Conservation (phyloP, 2,113 vertebrate species). For the Cavia porcellus region DNA sequence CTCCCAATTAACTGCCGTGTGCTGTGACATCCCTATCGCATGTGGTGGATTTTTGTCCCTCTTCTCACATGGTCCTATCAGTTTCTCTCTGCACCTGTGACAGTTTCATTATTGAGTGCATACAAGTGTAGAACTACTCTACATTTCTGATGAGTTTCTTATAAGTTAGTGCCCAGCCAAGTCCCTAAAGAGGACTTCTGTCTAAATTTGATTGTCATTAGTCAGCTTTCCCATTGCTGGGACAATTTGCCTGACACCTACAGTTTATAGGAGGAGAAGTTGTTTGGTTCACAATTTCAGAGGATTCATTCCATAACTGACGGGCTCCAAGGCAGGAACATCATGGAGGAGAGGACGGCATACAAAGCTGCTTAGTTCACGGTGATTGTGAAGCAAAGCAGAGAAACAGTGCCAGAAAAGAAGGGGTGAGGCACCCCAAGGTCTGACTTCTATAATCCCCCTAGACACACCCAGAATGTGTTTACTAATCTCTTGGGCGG, state of each 20-base stretch:
- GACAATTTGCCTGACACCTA: not conserved
- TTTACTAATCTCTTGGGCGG: not conserved
- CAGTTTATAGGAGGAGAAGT: not conserved
- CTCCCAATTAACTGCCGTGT: conserved; percentile 9
- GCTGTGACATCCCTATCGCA: not conserved
- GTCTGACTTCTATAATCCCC: not conserved
- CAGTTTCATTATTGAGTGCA: not conserved
- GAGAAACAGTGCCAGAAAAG: not conserved
- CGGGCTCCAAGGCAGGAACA: not conserved
- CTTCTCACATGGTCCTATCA: not conserved
- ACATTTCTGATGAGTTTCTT: not conserved
- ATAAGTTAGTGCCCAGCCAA: not conserved
- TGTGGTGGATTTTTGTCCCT: not conserved
- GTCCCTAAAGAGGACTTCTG: not conserved
- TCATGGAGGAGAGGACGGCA: not conserved
- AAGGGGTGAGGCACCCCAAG: not conserved
- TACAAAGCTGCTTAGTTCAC: not conserved
- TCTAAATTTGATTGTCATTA: not conserved
- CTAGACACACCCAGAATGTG: not conserved
- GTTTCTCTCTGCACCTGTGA: not conserved
- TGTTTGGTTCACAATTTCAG: not conserved
- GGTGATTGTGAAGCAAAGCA: not conserved
- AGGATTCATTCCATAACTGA: not conserved
- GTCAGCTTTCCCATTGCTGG: not conserved
- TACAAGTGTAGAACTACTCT: not conserved